Base-by-base conservation (phyloP, 2,888 invertebrate species). In the Arge pagana region DNA sequence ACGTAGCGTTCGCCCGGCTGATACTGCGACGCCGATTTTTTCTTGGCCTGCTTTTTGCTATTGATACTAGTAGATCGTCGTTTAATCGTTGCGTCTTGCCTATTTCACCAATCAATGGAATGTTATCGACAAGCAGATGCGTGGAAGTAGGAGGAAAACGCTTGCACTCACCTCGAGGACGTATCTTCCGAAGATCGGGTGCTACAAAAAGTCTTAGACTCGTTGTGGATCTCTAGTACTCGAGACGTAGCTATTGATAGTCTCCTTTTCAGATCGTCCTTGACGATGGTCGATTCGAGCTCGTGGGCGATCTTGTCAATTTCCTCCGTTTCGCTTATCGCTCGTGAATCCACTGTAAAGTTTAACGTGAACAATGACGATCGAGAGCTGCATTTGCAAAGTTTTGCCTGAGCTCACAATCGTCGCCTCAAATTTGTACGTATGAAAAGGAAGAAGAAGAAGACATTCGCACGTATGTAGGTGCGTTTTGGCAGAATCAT, bases 281-380 rank as follows among this genome's bases (percentile, higher is more conserved):
- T 78, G 6, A 85, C 85, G 6, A 86, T 78, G 57, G 85, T 85
- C 35, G 79, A 83, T 68, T 87, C 87, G 42, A 93, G 77, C 58
- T 89, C 88, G 63, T 87, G 85, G 72, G 90, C 89, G 52, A 93
- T 83, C 72, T 87, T 88, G 50, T 84, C 82, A 55, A 87, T n/a
- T n/a, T n/a, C 74, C 64, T 85, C 86, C 78, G 66, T 67, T 43
- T 72, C 67, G 6, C 67, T 67, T 56, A 64, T 72, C n/a, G 72
- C 72, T 52, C 73, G 71, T 40, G 68, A 61, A 57, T 63, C 65
- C 52, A 74, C 75, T 66, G 62, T 68, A 57, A 41, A 64, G 64
- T 65, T 35, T 54, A 53, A 4, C n/a, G n/a, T 70, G 66, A 65
- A 64, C 68, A 59, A 57, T n/a, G n/a, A n/a, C n/a, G n/a, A n/a